These are phyloP conservation scores for Xestia ashworthii DNA, from an alignment of 2,888 invertebrate genomes.

Conservation along the genomic window DNA sequence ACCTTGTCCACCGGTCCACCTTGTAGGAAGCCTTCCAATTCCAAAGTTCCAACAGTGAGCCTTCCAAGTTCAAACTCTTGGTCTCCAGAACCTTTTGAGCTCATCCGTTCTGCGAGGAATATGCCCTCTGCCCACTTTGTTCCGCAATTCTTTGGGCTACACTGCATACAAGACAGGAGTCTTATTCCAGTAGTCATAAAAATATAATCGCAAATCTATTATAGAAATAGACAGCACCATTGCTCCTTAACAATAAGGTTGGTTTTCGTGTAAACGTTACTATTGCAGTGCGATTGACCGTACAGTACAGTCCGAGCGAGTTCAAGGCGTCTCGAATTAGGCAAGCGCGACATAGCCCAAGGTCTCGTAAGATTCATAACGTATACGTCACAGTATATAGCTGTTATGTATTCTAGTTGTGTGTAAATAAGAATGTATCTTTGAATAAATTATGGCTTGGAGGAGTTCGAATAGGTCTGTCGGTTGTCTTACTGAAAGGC, in stretches of 20 bases:
- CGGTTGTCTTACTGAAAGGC: background rate
- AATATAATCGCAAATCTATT: background rate
- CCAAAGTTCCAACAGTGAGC: background rate
- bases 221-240: background rate
- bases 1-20: no score
- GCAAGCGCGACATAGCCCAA: constrained; percentile 17
- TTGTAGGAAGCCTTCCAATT: background rate
- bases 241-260: background rate
- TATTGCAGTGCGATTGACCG: background rate
- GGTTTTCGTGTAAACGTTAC: background rate
- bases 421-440: background rate
- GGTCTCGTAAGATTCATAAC: constrained; percentile 8
- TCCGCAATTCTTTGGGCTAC: no score
- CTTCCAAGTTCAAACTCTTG: background rate
- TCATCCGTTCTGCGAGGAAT: background rate
- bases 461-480: background rate
- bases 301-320: background rate
- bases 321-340: constrained; percentile 25
- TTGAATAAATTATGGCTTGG: background rate
- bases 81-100: background rate
- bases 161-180: background rate
- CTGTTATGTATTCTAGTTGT: constrained; percentile 9
- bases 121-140: background rate
- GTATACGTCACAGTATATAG: constrained; percentile 4
- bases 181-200: background rate